Percentiles rank a stretch among this genome's conserved stretches.
These are phyloP conservation scores for Euura lappo DNA, from an alignment of 1,140 invertebrate species.

Conservation along the genomic window DNA sequence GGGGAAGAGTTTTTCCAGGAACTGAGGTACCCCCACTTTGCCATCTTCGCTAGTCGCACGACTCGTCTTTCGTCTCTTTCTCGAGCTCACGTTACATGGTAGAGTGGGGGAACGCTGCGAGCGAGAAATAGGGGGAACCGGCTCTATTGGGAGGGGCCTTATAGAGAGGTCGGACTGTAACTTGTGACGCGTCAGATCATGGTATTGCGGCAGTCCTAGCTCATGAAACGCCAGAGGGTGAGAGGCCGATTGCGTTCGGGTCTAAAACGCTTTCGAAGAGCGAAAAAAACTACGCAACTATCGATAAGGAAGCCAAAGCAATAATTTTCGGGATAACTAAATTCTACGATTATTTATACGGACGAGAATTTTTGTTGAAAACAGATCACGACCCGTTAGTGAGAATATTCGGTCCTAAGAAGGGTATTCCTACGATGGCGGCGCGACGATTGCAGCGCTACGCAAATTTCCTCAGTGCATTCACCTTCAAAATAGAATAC, in stretches of 20 bases:
- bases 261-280: constrained; percentile 53
- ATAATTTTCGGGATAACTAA: constrained; percentile 61
- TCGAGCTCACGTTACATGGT: no score
- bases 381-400: constrained; percentile 60
- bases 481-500: no score
- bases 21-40: no score
- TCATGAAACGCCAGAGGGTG: constrained; percentile 30
- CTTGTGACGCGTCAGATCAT: constrained; percentile 14
- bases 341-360: constrained; percentile 62
- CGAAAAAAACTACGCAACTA: constrained; percentile 59
- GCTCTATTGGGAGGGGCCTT: no score
- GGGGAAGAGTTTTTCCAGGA: no score
- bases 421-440: constrained; percentile 34
- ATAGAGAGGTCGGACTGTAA: no score
- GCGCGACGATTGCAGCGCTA: constrained; percentile 40
- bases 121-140: no score
- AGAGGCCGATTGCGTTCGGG: constrained; percentile 52
- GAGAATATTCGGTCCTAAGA: constrained; percentile 46
- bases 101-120: no score
- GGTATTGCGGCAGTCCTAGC: constrained; percentile 34
- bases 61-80: no score
- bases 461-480: constrained; percentile 35
- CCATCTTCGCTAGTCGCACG: no score
- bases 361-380: constrained; percentile 53
- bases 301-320: constrained; percentile 62